Evolutionary conservation across 2,797 vertebrate species (phyloP).

Genomic region (Apogon hyalosoma): DNA sequence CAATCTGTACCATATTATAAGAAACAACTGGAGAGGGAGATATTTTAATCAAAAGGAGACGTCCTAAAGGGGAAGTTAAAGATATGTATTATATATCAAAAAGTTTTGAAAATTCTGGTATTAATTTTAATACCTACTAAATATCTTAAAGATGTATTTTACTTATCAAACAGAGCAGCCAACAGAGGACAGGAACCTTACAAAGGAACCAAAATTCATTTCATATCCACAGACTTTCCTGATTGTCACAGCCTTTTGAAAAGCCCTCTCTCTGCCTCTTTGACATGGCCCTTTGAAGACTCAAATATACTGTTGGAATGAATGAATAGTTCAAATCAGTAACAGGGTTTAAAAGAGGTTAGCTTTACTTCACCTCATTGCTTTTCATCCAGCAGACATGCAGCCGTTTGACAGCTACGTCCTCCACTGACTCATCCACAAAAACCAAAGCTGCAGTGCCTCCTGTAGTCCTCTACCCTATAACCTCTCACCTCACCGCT

Average conservation of each 20-base stretch:
- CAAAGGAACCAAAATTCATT: slow-evolving; percentile 64
- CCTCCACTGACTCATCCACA: slow-evolving; percentile 52
- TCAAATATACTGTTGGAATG: slow-evolving; percentile 58
- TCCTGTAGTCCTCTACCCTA: slow-evolving; percentile 11
- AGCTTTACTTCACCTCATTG: slow-evolving; percentile 64
- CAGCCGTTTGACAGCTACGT: slow-evolving; percentile 57
- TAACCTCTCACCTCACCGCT: slow-evolving; percentile 8
- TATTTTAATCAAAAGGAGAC: slow-evolving; percentile 75
- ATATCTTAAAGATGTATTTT: slow-evolving; percentile 77
- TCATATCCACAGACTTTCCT: slow-evolving; percentile 69
- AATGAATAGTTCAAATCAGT: slow-evolving; percentile 77
- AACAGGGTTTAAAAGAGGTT: slow-evolving; percentile 67
- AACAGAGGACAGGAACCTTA: slow-evolving; percentile 46
- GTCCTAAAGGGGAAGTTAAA: slow-evolving; percentile 61
- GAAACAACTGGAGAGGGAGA: slow-evolving; percentile 66
- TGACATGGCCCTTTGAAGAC: slow-evolving; percentile 74
- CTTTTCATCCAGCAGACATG: slow-evolving; percentile 60
- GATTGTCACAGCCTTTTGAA: slow-evolving; percentile 75
- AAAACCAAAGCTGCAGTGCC: slow-evolving; percentile 32
- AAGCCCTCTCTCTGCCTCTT: slow-evolving; percentile 59
- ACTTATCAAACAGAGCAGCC: slow-evolving; percentile 69
- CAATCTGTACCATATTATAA: slow-evolving; percentile 66
- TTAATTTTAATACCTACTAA: slow-evolving; percentile 76
- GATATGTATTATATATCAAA: slow-evolving; percentile 69
- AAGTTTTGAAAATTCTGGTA: slow-evolving; percentile 61